Evolutionary conservation across 1,140 invertebrate species (phyloP).

Genomic region (Drosophila oshimai): DNA sequence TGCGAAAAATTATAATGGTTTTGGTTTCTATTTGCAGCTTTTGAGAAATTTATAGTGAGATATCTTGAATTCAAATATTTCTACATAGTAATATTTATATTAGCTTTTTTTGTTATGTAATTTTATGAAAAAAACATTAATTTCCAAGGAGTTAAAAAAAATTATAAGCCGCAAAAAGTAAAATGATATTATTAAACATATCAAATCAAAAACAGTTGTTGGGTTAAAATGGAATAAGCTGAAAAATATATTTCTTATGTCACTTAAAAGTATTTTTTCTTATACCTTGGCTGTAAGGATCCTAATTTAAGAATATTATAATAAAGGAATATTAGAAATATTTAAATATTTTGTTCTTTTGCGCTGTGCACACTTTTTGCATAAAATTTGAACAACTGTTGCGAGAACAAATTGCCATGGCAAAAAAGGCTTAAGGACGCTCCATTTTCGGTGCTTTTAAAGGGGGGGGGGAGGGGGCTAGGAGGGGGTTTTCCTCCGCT

Average conservation of each 20-base stretch:
- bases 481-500: background rate
- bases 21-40: no score
- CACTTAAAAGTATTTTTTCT: no score
- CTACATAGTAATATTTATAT: no score
- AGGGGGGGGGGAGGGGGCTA: background rate
- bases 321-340: background rate
- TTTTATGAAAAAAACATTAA: background rate
- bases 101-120: background rate
- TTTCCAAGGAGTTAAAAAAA: no score
- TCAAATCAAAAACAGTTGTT: no score
- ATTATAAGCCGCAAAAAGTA: no score
- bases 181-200: no score
- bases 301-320: background rate
- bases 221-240: no score
- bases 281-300: no score
- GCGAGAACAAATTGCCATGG: slow-evolving; percentile 73
- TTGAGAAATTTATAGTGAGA: no score
- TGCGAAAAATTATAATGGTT: background rate
- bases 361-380: slow-evolving; percentile 24
- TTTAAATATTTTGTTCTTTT: background rate
- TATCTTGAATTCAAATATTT: no score
- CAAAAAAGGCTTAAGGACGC: slow-evolving; percentile 55
- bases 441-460: slow-evolving; percentile 12
- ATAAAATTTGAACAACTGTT: slow-evolving; percentile 72
- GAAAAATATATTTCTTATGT: no score